These are phyloP conservation scores for Mustelus asterias DNA, from an alignment of 2,113 vertebrate genomes.

Conservation along the genomic window DNA sequence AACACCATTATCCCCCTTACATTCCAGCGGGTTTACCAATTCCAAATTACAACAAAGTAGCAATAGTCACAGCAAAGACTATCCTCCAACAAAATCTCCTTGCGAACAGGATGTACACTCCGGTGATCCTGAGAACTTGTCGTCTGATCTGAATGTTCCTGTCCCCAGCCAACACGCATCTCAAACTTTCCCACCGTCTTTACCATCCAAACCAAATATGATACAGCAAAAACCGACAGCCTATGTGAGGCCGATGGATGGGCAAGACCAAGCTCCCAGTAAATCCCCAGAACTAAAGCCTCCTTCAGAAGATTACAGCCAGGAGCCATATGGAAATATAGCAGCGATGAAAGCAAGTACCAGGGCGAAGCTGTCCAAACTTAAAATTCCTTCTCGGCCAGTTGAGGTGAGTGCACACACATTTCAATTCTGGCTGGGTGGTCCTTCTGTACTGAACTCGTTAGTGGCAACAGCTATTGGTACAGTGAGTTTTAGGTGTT, in stretches of 20 bases:
- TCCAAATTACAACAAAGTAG: constrained; percentile 51
- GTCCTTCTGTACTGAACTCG: background rate
- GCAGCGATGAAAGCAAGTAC: constrained; percentile 57
- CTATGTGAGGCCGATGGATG: constrained; percentile 91
- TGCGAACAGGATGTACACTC: constrained; percentile 45
- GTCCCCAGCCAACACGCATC: constrained; percentile 58
- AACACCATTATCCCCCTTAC: constrained; percentile 56
- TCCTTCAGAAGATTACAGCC: constrained; percentile 57
- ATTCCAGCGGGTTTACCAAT: constrained; percentile 65
- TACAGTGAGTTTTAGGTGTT: background rate
- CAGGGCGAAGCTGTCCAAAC: constrained; percentile 64
- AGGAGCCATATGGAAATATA: constrained; percentile 58
- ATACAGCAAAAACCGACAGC: constrained; percentile 88
- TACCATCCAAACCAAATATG: constrained; percentile 68
- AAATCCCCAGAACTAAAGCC: constrained; percentile 80
- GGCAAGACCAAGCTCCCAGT: constrained; percentile 75
- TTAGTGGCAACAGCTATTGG: too few species aligned
- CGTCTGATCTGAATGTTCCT: constrained; percentile 45
- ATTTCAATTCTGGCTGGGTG: background rate
- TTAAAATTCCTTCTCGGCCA: constrained; percentile 63
- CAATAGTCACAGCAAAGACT: constrained; percentile 48
- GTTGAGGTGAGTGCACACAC: constrained; percentile 66
- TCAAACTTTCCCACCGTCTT: constrained; percentile 68
- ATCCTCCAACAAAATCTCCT: constrained; percentile 46
- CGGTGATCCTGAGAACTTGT: constrained; percentile 49